phyloP scores from a whole-genome alignment of 2,797 vertebrate species.

The Steatocranus sp. region DNA sequence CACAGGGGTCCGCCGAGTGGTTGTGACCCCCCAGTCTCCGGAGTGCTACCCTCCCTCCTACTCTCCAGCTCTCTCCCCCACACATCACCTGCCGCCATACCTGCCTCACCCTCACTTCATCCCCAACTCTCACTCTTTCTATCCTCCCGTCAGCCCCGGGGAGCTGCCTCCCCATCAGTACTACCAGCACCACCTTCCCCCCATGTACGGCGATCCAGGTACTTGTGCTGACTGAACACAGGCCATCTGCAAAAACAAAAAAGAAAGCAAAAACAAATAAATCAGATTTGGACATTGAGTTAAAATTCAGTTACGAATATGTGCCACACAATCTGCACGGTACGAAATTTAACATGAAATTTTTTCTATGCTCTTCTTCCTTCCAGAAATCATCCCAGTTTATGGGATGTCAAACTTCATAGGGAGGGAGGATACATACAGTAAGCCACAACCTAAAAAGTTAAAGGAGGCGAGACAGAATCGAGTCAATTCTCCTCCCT shows the following conservation, averaged over 20 bases:
- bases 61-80: conserved; percentile 92
- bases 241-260: not conserved
- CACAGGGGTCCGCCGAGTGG: conserved; percentile 93
- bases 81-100: conserved; percentile 91
- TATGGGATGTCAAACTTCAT: conserved; percentile 95
- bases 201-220: conserved; percentile 92
- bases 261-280: not conserved
- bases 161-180: conserved; percentile 92
- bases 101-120: conserved; percentile 92
- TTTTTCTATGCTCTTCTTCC: not conserved
- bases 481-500: conserved; percentile 90
- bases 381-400: conserved; percentile 91
- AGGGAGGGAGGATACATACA: conserved; percentile 89
- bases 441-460: conserved; percentile 93
- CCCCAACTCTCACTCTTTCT: conserved; percentile 93
- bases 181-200: conserved; percentile 92
- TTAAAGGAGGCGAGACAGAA: conserved; percentile 91
- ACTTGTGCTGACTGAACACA: not conserved
- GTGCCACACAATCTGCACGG: not conserved
- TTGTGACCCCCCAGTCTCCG: conserved; percentile 94
- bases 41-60: conserved; percentile 96
- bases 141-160: conserved; percentile 92
- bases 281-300: not conserved
- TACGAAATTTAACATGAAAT: not conserved
- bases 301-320: not conserved